Evolutionary conservation across 1,140 invertebrate species (phyloP), one percentile per base, ranked within the genome.

Genomic region (Cyrtorhinus lividipennis): DNA sequence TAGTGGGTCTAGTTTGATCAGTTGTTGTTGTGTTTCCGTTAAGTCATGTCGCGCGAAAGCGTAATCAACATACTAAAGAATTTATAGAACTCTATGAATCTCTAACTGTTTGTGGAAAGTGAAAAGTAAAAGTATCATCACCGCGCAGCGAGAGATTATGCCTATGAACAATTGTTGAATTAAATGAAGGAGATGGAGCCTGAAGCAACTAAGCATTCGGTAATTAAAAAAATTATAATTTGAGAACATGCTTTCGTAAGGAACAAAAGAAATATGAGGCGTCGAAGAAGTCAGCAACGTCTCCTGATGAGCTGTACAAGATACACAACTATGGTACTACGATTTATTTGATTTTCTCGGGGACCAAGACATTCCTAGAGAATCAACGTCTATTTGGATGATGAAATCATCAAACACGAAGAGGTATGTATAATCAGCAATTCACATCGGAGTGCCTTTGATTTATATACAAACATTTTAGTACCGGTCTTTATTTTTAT

Each of bases 191-290:
- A 66, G 66, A 59, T 72, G 61, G 66, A 71, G 25, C 65, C 69
- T 18, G 56, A 67, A 60, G 63, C 68, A 24, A 69, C 62, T 38
- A 67, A 66, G 62, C 56, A 63, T 59, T 56, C 25, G 24, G 68
- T 71, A 61, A 61, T 67, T 30, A 69, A 62, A 67, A 71, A 72
- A 67, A 70, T 70, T 24, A 71, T 68, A 71, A 67, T 67, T 63
- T 72, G 57, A 65, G 69, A 67, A 68, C 66, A 56, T 67, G 63
- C 64, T 63, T 66, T 57, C 66, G 68, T 44, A 71, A 69, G 62
- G 67, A 72, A 66, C 66, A 65, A 56, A 70, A 69, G 61, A 72
- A 69, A 66, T 48, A 61, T 27, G 44, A 66, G 18, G 61, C 60
- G 44, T 67, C 65, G 22, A 61, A 65, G 45, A 70, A 65, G 59